These are phyloP conservation scores for Dione juno DNA, from an alignment of 2,888 invertebrate species.

Conservation along the genomic window DNA sequence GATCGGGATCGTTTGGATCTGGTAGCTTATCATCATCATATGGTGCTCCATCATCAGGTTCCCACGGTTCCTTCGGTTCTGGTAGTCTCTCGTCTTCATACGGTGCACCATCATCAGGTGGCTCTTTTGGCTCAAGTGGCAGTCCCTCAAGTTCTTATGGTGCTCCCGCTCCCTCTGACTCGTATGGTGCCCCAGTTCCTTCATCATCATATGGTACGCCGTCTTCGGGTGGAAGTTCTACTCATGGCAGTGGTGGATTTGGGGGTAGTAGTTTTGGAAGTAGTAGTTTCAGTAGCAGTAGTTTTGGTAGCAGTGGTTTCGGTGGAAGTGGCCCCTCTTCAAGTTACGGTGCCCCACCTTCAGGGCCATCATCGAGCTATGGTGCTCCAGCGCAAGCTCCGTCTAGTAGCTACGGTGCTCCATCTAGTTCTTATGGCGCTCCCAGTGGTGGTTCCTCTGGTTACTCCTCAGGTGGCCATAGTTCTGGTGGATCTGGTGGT, in stretches of 20 bases:
- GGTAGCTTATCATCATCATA: constrained; percentile 44
- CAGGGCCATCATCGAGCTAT: constrained; percentile 58
- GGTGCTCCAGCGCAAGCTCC: constrained; percentile 62
- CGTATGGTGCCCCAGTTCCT: constrained; percentile 69
- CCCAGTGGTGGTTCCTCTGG: constrained; percentile 69
- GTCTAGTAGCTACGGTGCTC: constrained; percentile 51
- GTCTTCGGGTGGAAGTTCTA: constrained; percentile 57
- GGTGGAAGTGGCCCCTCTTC: constrained; percentile 58
- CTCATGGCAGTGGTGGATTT: constrained; percentile 51
- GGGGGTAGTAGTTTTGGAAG: constrained; percentile 50
- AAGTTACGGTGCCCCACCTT: constrained; percentile 70
- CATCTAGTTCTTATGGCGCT: constrained; percentile 70
- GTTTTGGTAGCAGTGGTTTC: constrained; percentile 58
- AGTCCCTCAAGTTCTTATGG: constrained; percentile 71
- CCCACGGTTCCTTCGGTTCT: constrained; percentile 43
- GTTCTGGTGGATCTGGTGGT: constrained; percentile 51
- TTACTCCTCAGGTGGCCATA: constrained; percentile 53
- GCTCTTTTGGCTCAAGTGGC: constrained; percentile 72
- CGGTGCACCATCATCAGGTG: constrained; percentile 44
- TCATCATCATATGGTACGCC: constrained; percentile 58
- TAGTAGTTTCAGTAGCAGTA: constrained; percentile 57
- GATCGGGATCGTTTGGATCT: constrained; percentile 56
- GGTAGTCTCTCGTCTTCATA: constrained; percentile 43
- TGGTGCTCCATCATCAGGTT: constrained; percentile 49
- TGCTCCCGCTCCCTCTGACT: constrained; percentile 63